Evolutionary conservation across 2,888 invertebrate species (phyloP).

Genomic region (Chalcosyrphus nemorum): DNA sequence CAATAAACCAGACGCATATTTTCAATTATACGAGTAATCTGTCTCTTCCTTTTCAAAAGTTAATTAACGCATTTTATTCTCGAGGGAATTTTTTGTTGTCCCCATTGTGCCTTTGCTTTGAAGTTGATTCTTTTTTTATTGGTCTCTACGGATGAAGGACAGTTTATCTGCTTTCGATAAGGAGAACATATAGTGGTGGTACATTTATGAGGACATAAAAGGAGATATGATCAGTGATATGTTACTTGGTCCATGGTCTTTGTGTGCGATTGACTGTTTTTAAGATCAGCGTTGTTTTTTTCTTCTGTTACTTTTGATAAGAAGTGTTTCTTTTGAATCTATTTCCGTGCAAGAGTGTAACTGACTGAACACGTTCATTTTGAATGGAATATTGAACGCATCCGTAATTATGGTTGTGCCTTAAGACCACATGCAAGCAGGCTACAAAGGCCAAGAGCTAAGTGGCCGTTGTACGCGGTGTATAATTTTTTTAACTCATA

Average conservation of each 20-base stretch:
- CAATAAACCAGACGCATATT: constrained; percentile 19
- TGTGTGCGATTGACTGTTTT: not conserved
- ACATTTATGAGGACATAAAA: constrained; percentile 6
- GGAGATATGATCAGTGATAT: constrained; percentile 22
- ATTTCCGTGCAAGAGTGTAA: no score
- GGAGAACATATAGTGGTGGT: not conserved
- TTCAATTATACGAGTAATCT: constrained; percentile 32
- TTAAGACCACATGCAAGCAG: no score
- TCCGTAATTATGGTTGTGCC: no score
- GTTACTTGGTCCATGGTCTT: not conserved
- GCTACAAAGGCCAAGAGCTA: no score
- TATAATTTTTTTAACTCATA: no score
- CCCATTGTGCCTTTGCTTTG: not conserved
- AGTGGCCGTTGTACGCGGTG: no score
- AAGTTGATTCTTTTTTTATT: constrained; percentile 16
- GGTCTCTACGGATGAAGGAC: not conserved
- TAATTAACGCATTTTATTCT: constrained; percentile 29
- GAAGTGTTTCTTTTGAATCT: no score
- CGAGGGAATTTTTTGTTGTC: not conserved
- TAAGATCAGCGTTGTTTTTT: not conserved
- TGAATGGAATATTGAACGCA: no score
- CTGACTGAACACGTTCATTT: no score
- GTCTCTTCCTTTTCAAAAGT: constrained; percentile 8
- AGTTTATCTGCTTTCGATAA: constrained; percentile 9
- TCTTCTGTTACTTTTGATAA: no score